phyloP scores from a whole-genome alignment of 1,140 invertebrate species.

The Drosophila sucinea region DNA sequence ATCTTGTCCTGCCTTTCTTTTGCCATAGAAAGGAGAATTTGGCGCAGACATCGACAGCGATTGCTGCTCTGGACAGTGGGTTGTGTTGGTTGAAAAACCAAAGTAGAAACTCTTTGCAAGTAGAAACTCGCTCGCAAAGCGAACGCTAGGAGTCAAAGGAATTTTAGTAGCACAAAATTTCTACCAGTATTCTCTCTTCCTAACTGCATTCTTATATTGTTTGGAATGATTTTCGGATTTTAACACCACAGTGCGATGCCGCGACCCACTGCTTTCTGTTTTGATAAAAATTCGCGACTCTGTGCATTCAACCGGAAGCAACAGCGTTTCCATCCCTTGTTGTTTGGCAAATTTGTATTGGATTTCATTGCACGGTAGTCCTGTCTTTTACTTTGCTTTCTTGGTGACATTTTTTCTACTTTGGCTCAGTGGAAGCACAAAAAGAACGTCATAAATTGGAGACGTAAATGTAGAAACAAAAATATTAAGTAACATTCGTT shows the following conservation, averaged over 20 bases:
- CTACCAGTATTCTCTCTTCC: neutral
- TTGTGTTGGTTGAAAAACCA: neutral
- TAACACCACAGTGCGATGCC: constrained; percentile 33
- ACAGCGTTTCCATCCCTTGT: constrained; percentile 55
- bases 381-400: constrained; percentile 1
- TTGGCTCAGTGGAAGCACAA: neutral
- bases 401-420: constrained; percentile 14
- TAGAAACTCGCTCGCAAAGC: no score
- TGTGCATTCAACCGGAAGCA: constrained; percentile 72
- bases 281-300: constrained; percentile 74
- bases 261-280: constrained; percentile 69
- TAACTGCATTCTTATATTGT: neutral
- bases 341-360: constrained; percentile 46
- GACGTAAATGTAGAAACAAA: neutral
- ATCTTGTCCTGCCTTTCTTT: constrained; percentile 46
- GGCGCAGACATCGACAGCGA: constrained; percentile 39
- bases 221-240: neutral
- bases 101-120: neutral
- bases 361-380: constrained; percentile 36
- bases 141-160: no score
- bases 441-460: neutral
- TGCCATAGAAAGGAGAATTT: constrained; percentile 36
- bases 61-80: constrained; percentile 1
- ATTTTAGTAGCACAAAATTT: no score
- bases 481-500: neutral